These are phyloP conservation scores for Manacus vitellinus DNA, from an alignment of 2,113 vertebrate species.

Conservation along the genomic window DNA sequence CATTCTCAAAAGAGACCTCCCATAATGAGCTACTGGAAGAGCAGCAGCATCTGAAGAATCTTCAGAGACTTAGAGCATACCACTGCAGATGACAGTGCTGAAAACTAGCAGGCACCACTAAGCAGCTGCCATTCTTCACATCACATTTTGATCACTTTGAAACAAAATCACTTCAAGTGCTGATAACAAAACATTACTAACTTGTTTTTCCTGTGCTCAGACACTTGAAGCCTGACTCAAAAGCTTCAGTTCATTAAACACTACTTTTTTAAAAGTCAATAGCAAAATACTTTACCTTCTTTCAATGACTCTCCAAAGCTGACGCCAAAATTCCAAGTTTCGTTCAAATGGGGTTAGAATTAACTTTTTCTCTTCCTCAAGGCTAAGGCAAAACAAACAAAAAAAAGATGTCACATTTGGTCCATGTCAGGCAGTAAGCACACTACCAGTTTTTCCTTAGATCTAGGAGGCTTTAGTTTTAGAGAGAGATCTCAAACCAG, in stretches of 20 bases:
- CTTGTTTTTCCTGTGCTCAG: background rate
- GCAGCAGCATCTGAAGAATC: background rate
- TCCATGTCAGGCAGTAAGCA: background rate
- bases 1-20: background rate
- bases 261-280: background rate
- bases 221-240: background rate
- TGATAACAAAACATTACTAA: background rate
- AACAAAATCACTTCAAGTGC: background rate
- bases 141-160: background rate
- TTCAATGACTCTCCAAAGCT: conserved; percentile 98
- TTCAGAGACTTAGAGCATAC: background rate
- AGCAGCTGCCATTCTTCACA: background rate
- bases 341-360: conserved; percentile 95
- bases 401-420: accelerated
- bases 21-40: background rate
- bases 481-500: background rate
- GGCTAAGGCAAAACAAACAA: conserved; percentile 67
- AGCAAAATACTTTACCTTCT: conserved; percentile 80
- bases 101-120: background rate
- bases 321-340: conserved; percentile 97
- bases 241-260: background rate
- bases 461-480: background rate
- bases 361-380: conserved; percentile 94
- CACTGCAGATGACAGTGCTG: background rate
- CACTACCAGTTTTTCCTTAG: background rate